These are phyloP conservation scores for Lycocorax pyrrhopterus DNA, from an alignment of 2,113 vertebrate species.

Conservation along the genomic window DNA sequence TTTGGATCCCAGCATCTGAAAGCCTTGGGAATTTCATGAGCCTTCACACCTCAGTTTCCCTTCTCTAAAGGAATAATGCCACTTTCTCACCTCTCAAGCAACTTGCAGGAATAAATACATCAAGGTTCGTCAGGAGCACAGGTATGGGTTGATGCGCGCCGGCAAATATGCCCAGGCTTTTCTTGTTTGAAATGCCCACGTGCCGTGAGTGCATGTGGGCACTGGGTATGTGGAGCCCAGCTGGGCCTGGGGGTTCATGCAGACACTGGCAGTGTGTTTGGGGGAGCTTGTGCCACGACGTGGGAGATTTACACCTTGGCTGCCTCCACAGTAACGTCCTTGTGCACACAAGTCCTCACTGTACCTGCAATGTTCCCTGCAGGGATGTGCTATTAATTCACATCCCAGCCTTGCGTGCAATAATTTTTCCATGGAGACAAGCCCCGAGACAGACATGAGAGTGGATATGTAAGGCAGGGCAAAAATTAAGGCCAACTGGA, in stretches of 20 bases:
- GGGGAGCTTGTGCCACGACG: neutral
- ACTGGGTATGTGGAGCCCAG: no score
- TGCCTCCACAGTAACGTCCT: neutral
- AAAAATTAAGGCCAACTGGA: slow-evolving; percentile 1
- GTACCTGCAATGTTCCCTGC: neutral
- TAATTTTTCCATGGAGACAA: neutral
- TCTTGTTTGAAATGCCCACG: neutral
- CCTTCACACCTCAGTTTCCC: neutral
- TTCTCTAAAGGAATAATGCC: neutral
- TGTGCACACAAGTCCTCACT: slow-evolving; percentile 2
- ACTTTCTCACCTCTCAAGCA: neutral
- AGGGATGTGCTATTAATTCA: slow-evolving; percentile 6
- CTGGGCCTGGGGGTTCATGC: accelerated
- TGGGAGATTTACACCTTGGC: neutral
- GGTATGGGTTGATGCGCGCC: neutral
- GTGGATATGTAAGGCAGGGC: neutral
- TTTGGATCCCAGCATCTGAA: neutral
- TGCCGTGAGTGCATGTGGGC: neutral
- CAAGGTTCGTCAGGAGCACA: neutral
- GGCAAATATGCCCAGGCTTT: accelerated
- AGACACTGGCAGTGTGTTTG: accelerated
- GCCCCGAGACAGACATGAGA: neutral
- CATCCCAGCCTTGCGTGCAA: neutral
- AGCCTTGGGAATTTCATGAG: neutral
- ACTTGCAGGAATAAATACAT: neutral